Conservation (phyloP, 2,113 vertebrate species). For the Noturus placidus region DNA sequence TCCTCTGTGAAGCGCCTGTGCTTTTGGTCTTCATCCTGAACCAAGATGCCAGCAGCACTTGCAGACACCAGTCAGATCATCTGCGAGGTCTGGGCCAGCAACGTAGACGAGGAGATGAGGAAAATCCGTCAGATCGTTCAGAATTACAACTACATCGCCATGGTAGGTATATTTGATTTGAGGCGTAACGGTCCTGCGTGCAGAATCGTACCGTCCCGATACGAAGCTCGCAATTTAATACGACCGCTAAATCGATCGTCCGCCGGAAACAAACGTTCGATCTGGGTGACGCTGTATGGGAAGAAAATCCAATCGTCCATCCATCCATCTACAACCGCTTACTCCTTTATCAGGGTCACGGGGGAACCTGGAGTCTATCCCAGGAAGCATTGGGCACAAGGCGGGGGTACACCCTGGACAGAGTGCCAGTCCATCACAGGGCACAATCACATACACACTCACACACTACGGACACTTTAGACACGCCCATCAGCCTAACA, state of each 20-base stretch:
- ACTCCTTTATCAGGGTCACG: too few species aligned
- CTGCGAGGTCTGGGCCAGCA: slow-evolving; percentile 98
- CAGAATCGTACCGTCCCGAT: background rate
- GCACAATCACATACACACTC: too few species aligned
- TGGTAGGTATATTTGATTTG: slow-evolving; percentile 73
- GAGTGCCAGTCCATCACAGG: too few species aligned
- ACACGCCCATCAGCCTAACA: too few species aligned
- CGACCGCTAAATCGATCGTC: background rate
- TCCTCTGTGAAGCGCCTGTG: slow-evolving; percentile 50
- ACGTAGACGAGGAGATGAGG: slow-evolving; percentile 97
- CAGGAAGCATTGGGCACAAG: too few species aligned
- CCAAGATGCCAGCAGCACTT: slow-evolving; percentile 93
- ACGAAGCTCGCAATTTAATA: background rate
- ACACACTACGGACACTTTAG: too few species aligned
- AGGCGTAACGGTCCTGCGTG: background rate
- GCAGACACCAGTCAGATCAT: slow-evolving; percentile 97
- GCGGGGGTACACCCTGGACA: too few species aligned
- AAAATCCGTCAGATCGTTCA: slow-evolving; percentile 95
- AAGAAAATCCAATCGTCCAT: too few species aligned
- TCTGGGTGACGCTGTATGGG: too few species aligned
- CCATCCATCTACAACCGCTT: too few species aligned
- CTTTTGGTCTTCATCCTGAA: slow-evolving; percentile 63
- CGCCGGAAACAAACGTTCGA: background rate
- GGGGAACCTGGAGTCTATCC: too few species aligned
- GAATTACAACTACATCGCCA: slow-evolving; percentile 96